A percentile compares a stretch with the other conserved stretches of the same genome.
phyloP scores from a whole-genome alignment of 2,888 invertebrate genomes.

The Pardosa pseudoannulata region DNA sequence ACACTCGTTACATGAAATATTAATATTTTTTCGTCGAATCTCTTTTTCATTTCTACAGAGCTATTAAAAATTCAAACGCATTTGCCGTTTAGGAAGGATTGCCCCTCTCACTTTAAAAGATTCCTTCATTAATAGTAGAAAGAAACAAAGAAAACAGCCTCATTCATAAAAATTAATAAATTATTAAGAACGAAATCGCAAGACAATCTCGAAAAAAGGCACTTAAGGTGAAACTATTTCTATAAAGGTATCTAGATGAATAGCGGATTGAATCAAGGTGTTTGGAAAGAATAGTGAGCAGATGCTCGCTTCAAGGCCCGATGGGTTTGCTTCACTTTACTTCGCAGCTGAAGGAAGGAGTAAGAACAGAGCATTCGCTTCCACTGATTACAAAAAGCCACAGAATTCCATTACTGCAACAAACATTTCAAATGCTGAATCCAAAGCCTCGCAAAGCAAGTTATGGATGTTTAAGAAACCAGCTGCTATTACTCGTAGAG shows the following conservation, averaged over 20 bases:
- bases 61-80: neutral
- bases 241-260: neutral
- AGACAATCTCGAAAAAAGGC: neutral
- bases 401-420: slow-evolving; percentile 4
- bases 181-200: neutral
- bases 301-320: neutral
- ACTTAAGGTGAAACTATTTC: neutral
- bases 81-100: neutral
- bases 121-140: neutral
- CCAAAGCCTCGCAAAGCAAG: too few relatives aligned
- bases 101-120: neutral
- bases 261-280: neutral
- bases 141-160: neutral
- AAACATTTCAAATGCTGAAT: too few relatives aligned
- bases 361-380: neutral
- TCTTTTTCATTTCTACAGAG: neutral
- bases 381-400: neutral
- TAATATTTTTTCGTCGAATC: neutral
- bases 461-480: too few relatives aligned
- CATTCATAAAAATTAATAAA: slow-evolving; percentile 4
- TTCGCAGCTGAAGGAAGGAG: neutral
- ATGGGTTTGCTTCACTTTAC: neutral
- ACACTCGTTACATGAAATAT: neutral
- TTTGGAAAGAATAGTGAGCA: neutral
- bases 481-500: too few relatives aligned